Evolutionary conservation across 2,888 invertebrate genomes (phyloP).

Genomic region (Boloria selene): DNA sequence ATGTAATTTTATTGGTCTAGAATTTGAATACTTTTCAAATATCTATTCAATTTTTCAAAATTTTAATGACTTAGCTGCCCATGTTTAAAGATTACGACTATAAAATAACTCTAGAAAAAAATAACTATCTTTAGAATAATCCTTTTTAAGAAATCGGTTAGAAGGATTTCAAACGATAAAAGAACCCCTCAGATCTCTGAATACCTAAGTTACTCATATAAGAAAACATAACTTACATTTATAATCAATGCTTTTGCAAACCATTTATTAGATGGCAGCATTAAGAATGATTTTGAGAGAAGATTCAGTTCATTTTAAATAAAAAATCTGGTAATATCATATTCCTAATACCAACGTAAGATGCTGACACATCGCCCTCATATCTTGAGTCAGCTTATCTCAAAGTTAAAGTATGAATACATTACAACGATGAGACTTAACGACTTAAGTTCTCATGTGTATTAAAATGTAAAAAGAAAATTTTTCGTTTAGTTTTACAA

Average conservation of each 20-base stretch:
- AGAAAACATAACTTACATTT: neutral
- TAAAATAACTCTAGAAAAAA: no score
- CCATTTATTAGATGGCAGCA: neutral
- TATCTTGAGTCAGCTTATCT: conserved; percentile 36
- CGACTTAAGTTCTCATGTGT: conserved; percentile 17
- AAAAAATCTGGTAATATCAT: conserved; percentile 1
- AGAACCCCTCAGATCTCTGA: no score
- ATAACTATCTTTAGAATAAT: no score
- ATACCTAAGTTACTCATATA: no score
- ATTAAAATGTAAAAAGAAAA: neutral
- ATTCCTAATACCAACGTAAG: conserved; percentile 18
- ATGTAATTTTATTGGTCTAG: no score
- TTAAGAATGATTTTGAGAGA: neutral
- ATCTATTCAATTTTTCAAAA: no score
- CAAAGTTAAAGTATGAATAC: conserved; percentile 29
- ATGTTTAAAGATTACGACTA: no score
- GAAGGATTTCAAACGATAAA: no score
- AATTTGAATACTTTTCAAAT: no score
- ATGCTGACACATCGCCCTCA: conserved; percentile 33
- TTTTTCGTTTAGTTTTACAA: conserved; percentile 8
- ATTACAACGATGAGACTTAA: conserved; percentile 30
- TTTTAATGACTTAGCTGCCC: no score
- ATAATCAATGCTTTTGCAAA: conserved; percentile 8
- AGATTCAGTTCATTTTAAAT: conserved; percentile 6
- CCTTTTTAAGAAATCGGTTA: no score